phyloP scores from a whole-genome alignment of 2,113 vertebrate genomes.

The Pogona vitticeps region DNA sequence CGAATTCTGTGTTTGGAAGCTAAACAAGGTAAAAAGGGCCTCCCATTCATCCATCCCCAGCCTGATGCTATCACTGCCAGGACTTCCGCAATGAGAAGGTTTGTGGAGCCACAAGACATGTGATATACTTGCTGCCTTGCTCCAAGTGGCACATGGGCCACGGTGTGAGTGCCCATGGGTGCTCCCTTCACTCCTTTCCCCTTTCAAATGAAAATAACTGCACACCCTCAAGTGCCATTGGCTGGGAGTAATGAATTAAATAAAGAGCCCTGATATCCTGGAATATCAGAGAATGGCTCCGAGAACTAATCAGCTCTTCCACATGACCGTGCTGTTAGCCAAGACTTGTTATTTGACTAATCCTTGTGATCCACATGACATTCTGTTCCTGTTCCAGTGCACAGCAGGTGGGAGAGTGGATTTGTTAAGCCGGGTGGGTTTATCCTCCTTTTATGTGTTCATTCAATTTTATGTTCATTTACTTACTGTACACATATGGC shows the following conservation, averaged over 20 bases:
- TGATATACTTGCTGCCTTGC: too few relatives aligned
- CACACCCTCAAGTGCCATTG: constrained; percentile 20
- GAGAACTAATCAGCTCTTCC: constrained; percentile 55
- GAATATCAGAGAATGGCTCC: constrained; percentile 43
- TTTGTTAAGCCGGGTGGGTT: constrained; percentile 67
- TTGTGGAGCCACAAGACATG: too few relatives aligned
- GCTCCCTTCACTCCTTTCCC: too few relatives aligned
- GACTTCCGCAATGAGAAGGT: too few relatives aligned
- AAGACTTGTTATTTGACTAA: constrained; percentile 70
- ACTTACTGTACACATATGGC: constrained; percentile 68
- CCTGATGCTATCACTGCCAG: too few relatives aligned
- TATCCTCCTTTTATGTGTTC: constrained; percentile 69
- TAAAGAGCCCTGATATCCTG: constrained; percentile 6
- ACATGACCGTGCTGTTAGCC: constrained; percentile 52
- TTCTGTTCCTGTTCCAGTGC: constrained; percentile 63
- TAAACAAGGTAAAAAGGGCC: too few relatives aligned
- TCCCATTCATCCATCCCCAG: too few relatives aligned
- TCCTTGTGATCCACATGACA: constrained; percentile 61
- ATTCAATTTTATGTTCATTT: constrained; percentile 72
- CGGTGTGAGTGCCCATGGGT: too few relatives aligned
- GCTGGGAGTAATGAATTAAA: constrained; percentile 39
- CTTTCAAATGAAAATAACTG: constrained; percentile 54
- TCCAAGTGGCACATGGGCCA: too few relatives aligned
- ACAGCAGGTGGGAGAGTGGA: constrained; percentile 63
- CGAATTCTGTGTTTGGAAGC: too few relatives aligned